A percentile compares a stretch with the other conserved stretches of the same genome.
These are phyloP conservation scores for Pyrrhosoma nymphula DNA, from an alignment of 2,888 invertebrate species.

Conservation along the genomic window DNA sequence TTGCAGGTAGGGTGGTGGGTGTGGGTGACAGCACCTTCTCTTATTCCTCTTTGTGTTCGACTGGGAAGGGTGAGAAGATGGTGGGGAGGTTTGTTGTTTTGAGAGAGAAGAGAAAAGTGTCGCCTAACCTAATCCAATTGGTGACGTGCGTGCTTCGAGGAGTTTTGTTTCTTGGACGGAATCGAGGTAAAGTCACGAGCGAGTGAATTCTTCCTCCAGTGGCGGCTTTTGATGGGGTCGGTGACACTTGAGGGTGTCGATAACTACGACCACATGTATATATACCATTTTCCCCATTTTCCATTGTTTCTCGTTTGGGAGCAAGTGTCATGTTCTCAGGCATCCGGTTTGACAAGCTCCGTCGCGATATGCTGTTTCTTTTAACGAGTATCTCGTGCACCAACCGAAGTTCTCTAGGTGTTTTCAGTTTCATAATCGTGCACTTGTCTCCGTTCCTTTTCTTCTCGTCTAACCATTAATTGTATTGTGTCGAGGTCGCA, in stretches of 20 bases:
- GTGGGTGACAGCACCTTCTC: too few relatives aligned
- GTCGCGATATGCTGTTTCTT: not conserved
- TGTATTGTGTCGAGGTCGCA: too few relatives aligned
- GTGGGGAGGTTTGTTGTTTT: too few relatives aligned
- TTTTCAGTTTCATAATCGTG: too few relatives aligned
- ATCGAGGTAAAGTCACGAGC: not conserved
- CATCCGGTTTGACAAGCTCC: not conserved
- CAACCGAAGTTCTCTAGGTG: too few relatives aligned
- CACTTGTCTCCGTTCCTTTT: too few relatives aligned
- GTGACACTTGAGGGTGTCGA: constrained; percentile 19
- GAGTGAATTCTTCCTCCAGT: not conserved
- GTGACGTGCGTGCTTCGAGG: not conserved
- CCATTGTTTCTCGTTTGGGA: not conserved
- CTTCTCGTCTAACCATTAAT: too few relatives aligned
- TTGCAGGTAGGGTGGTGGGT: not conserved
- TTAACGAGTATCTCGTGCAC: not conserved
- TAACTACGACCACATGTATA: not conserved
- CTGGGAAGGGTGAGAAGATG: too few relatives aligned
- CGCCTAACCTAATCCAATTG: too few relatives aligned
- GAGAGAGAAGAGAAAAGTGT: too few relatives aligned
- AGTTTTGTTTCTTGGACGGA: not conserved
- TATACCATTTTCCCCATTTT: not conserved
- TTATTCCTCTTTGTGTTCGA: too few relatives aligned
- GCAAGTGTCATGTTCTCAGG: not conserved
- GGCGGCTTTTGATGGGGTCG: not conserved